Evolutionary conservation across 2,113 vertebrate genomes (phyloP).

Genomic region (Oxyura jamaicensis): DNA sequence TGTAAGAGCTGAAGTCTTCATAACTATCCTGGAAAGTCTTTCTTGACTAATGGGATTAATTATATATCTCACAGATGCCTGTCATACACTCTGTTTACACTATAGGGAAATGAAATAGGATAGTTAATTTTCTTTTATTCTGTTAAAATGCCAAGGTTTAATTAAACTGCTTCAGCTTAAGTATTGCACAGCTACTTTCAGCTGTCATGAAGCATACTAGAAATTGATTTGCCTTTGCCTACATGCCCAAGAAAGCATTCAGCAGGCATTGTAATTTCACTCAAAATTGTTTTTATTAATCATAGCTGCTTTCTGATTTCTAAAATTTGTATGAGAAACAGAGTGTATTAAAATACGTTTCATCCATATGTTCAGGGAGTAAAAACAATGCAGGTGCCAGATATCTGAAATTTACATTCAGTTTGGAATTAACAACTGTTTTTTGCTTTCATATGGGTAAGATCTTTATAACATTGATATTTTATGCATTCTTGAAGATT

Average conservation of each 20-base stretch:
- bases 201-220: slow-evolving; percentile 43
- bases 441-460: background rate
- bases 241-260: slow-evolving; percentile 41
- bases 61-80: slow-evolving; percentile 51
- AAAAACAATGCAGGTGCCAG: background rate
- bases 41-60: slow-evolving; percentile 56
- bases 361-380: background rate
- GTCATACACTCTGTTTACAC: slow-evolving; percentile 57
- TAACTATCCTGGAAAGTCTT: slow-evolving; percentile 33
- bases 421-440: background rate
- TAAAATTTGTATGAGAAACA: slow-evolving; percentile 28
- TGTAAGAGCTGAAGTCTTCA: slow-evolving; percentile 1
- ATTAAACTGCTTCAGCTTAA: slow-evolving; percentile 67
- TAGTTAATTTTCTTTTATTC: slow-evolving; percentile 67
- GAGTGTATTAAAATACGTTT: slow-evolving; percentile 19
- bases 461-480: background rate
- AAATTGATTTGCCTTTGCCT: slow-evolving; percentile 57
- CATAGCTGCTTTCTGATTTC: background rate
- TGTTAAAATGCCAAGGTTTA: slow-evolving; percentile 69
- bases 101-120: slow-evolving; percentile 53
- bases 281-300: slow-evolving; percentile 56
- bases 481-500: background rate
- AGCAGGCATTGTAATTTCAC: slow-evolving; percentile 21
- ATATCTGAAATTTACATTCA: background rate
- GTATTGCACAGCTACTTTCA: slow-evolving; percentile 47